Evolutionary conservation across 92 coral and sea anemone genomes (phyloP), one percentile per base, ranked within the genome.

Genomic region (Virgularia gustaviana): DNA sequence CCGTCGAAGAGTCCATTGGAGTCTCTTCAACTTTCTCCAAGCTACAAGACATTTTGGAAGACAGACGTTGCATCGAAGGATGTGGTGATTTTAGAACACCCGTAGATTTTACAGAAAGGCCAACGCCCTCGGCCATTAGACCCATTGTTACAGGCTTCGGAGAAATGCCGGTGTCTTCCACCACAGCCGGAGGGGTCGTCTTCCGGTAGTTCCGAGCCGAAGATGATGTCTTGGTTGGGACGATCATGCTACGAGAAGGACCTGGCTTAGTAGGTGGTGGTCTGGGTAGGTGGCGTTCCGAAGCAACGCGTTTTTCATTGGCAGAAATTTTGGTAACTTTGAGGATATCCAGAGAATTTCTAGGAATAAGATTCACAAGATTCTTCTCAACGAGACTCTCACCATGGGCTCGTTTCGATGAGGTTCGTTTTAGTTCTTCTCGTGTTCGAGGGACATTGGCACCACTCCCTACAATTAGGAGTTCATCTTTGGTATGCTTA

Each of bases 1-100:
- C n/a, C n/a, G n/a, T n/a, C n/a, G n/a, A n/a, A n/a, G n/a, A n/a
- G n/a, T n/a, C n/a, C n/a, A n/a, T n/a, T 5, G 58, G 6, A 52
- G 30, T 33, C 28, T 52, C 58, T 9, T 52, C 58, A 18, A 68
- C 75, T 20, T 68, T 68, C 6, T 68, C 75, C 44, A 68, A 49
- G 25, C 35, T 68, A 53, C 28, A 47, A 15, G 42, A 49, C 22
- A 49, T 30, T 33, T 68, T 68, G 6, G 75, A 68, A 0, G 75
- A 22, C 27, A 68, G 8, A 13, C 75, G 75, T 6, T 68, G 75
- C 43, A 68, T 11, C 10, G 72, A 65, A 13, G 51, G 9, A 8
- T 65, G 72, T 11, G 56, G 9, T 22, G 58, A 33, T 52, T 52
- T 52, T 52, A 15, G 6, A 52, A 3, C 30, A 22, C 22, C 1